Percentiles rank a stretch among this genome's conserved stretches.
phyloP scores from a whole-genome alignment of 2,888 invertebrate species.

The Drosophila multiciliata region DNA sequence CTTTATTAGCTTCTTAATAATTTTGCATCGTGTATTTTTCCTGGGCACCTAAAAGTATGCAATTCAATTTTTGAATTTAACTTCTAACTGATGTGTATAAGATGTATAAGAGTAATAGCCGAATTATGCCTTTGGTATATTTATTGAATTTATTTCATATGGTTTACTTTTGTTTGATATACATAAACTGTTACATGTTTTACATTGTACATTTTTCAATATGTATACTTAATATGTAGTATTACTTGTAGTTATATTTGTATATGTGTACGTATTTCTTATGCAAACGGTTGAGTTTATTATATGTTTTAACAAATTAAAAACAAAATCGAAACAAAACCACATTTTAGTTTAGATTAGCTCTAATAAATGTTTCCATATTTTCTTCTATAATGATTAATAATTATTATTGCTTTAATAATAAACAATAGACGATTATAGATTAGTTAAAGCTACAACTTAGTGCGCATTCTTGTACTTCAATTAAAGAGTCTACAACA shows the following conservation, averaged over 20 bases:
- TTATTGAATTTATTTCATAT: conserved; percentile 75
- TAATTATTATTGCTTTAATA: conserved; percentile 53
- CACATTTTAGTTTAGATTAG: conserved; percentile 52
- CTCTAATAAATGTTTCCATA: conserved; percentile 45
- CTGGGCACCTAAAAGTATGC: background rate
- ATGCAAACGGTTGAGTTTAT: conserved; percentile 61
- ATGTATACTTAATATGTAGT: conserved; percentile 63
- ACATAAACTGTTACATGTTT: conserved; percentile 78
- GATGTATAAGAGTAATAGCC: background rate
- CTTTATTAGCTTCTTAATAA: background rate
- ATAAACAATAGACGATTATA: conserved; percentile 57
- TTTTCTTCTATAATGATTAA: conserved; percentile 46
- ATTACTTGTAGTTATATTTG: conserved; percentile 66
- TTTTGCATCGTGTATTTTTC: background rate
- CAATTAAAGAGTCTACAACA: conserved; percentile 56
- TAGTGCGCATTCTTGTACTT: conserved; percentile 78
- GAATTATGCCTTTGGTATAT: conserved; percentile 63
- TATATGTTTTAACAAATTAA: conserved; percentile 55
- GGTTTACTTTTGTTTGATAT: conserved; percentile 57
- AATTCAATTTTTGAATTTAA: background rate
- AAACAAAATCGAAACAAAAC: conserved; percentile 57
- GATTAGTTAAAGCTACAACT: conserved; percentile 78
- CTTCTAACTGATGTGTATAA: background rate
- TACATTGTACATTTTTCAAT: conserved; percentile 78
- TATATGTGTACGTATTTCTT: conserved; percentile 56